Evolutionary conservation across 2,113 vertebrate species (phyloP).

Genomic region (Motacilla alba): DNA sequence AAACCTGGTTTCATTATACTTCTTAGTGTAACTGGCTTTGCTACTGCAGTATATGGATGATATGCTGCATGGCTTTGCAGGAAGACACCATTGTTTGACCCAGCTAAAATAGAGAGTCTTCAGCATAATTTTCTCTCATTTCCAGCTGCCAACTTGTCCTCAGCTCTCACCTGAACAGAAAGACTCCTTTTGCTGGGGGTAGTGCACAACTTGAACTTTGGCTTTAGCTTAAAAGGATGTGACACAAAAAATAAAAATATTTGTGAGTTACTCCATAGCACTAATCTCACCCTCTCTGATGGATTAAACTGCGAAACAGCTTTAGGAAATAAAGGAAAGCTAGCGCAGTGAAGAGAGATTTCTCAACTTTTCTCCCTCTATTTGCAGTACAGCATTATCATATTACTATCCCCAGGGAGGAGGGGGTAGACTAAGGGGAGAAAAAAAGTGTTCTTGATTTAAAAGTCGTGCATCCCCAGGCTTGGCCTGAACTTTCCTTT

Average conservation of each 20-base stretch:
- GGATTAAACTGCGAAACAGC: not conserved
- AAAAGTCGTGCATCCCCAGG: constrained; percentile 59
- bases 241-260: not conserved
- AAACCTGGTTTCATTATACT: not conserved
- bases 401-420: not conserved
- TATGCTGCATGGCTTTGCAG: not conserved
- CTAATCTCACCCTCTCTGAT: not conserved
- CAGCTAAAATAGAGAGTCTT: not conserved
- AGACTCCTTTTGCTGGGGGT: not conserved
- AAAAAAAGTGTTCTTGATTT: constrained; percentile 32
- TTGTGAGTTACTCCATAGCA: not conserved
- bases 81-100: not conserved
- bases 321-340: not conserved
- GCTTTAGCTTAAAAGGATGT: not conserved
- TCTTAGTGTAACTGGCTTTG: not conserved
- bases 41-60: not conserved
- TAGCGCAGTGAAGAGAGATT: not conserved
- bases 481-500: constrained; percentile 70
- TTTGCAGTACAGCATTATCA: not conserved
- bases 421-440: not conserved
- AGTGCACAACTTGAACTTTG: not conserved
- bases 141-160: not conserved
- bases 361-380: not conserved
- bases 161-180: not conserved
- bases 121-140: not conserved